Base-by-base conservation (phyloP, 2,888 invertebrate genomes). In the Branchipolynoe longqiensis region DNA sequence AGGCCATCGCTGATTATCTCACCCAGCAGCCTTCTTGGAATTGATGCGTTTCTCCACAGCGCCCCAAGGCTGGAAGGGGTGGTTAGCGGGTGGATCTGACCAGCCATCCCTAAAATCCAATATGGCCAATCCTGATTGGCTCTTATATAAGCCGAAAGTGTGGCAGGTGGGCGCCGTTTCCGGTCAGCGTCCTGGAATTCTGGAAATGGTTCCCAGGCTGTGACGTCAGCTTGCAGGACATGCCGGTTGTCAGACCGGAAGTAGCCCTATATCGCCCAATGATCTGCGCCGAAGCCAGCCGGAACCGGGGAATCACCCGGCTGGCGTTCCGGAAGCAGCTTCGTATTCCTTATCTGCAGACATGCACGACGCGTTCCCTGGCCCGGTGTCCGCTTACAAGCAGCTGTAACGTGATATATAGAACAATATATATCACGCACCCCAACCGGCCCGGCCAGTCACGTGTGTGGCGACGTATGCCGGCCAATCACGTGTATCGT, bases 1-100 rank as follows among this genome's bases (percentile, higher is more conserved):
- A 36, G 69, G 69, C 69, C 69, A 69, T 18, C 36, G 4, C 69
- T 69, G 69, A 69, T 69, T 25, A 69, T 38, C 69, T 69, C 38
- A 38, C 69, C 69, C 36, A n/a, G 69, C 69, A n/a, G 69, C 69
- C 69, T 31, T 69, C 69, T 69, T 69, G 69, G 69, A 69, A 69
- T 69, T 69, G 62, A 62, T 62, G 69, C 69, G 33, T 25, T 0
- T 25, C 36, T 18, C 69, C 18, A 69, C 36, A 18, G 69, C 36
- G 69, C 38, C 14, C 36, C 18, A 14, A 62, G 33, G 69, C n/a
- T n/a, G n/a, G n/a, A n/a, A n/a, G n/a, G n/a, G n/a, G n/a, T n/a
- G n/a, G n/a, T n/a, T n/a, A n/a, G n/a, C 14, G 69, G 36, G 1
- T 38, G 33, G 69, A 69, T 69, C n/a, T n/a, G 69, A 69, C 69